These are phyloP conservation scores for Congeria kusceri DNA, from an alignment of 2,888 invertebrate genomes.

Conservation along the genomic window DNA sequence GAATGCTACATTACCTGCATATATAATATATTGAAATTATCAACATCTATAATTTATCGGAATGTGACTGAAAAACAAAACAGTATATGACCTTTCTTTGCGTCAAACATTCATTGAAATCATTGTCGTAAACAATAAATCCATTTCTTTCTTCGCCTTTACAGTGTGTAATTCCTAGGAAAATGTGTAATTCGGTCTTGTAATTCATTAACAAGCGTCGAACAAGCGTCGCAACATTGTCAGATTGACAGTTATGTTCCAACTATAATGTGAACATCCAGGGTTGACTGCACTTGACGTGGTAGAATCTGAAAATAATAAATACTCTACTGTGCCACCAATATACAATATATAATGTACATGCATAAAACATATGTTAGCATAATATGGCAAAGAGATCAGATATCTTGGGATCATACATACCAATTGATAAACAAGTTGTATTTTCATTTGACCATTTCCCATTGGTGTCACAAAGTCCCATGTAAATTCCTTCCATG, in stretches of 20 bases:
- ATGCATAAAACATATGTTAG: too few species aligned
- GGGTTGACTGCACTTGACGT: not conserved
- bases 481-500: too few species aligned
- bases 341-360: too few species aligned
- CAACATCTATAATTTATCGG: not conserved
- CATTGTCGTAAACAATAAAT: conserved; percentile 2
- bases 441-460: too few species aligned
- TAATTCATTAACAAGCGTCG: conserved; percentile 4
- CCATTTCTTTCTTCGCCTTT: not conserved
- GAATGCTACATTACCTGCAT: too few species aligned
- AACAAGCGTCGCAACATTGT: conserved; percentile 6
- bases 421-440: too few species aligned
- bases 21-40: too few species aligned
- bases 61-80: not conserved
- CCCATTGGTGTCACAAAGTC: too few species aligned
- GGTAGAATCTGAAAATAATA: not conserved
- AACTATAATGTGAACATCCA: conserved; percentile 16
- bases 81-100: not conserved
- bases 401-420: too few species aligned
- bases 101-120: conserved; percentile 21
- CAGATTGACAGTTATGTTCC: conserved; percentile 19
- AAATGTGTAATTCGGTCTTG: conserved; percentile 12
- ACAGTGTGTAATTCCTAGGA: conserved; percentile 15
- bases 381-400: too few species aligned
- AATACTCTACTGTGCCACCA: too few species aligned